Conservation (phyloP, 2,888 invertebrate genomes). For the Drosophila lacicola region DNA sequence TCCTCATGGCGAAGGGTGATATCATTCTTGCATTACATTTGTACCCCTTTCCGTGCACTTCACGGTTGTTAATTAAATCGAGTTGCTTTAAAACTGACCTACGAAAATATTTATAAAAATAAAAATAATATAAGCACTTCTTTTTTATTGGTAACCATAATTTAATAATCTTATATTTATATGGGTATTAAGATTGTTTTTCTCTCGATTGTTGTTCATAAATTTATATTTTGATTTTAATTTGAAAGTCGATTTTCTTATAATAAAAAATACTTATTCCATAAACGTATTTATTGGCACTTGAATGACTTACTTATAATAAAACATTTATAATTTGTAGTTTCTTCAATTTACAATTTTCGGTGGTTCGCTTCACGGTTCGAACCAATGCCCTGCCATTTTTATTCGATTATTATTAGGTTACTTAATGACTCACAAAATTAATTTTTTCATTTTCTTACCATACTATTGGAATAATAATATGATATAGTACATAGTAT, state of each 20-base stretch:
- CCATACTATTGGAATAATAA: too few relatives aligned
- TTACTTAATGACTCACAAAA: too few relatives aligned
- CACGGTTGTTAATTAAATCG: not conserved
- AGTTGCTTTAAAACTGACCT: constrained; percentile 16
- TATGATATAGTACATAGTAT: too few relatives aligned
- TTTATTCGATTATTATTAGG: too few relatives aligned
- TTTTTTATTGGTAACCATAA: constrained; percentile 12
- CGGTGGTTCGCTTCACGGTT: too few relatives aligned
- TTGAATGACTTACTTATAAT: not conserved
- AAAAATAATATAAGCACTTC: constrained; percentile 1
- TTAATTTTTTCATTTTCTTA: too few relatives aligned
- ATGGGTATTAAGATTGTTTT: constrained; percentile 15
- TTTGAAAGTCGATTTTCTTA: constrained; percentile 5
- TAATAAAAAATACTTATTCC: constrained; percentile 3
- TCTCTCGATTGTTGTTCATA: constrained; percentile 18
- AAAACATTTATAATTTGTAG: too few relatives aligned
- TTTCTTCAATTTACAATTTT: too few relatives aligned
- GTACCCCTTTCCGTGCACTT: not conserved
- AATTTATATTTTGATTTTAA: constrained; percentile 27
- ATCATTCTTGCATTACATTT: not conserved
- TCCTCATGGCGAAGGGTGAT: not conserved
- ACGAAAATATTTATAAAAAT: constrained; percentile 10
- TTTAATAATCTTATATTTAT: constrained; percentile 26
- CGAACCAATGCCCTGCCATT: too few relatives aligned
- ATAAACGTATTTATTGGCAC: not conserved